Conservation (phyloP, 2,888 invertebrate genomes). For the Tinea pellionella region DNA sequence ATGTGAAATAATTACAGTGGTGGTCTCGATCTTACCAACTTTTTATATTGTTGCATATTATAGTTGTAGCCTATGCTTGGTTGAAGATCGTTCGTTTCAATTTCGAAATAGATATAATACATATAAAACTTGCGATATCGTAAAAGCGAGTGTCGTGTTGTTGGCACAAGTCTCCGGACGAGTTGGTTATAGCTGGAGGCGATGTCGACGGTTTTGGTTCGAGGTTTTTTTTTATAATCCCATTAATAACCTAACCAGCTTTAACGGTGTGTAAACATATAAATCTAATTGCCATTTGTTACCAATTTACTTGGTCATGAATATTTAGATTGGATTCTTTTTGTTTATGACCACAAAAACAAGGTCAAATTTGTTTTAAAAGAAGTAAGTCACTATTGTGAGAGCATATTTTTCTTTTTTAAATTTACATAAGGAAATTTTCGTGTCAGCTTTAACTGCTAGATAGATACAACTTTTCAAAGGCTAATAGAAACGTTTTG, state of each 20-base stretch:
- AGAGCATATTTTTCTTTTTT: constrained; percentile 21
- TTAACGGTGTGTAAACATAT: constrained; percentile 45
- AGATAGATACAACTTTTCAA: constrained; percentile 1
- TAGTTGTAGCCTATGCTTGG: background rate
- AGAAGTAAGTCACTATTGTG: background rate
- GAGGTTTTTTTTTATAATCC: constrained; percentile 28
- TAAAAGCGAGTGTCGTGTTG: background rate
- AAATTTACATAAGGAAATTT: constrained; percentile 2
- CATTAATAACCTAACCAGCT: constrained; percentile 20
- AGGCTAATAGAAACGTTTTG: constrained; percentile 14
- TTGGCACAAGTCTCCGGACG: background rate
- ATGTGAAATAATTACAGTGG: constrained; percentile 59
- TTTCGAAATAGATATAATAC: background rate
- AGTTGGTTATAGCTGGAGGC: constrained; percentile 3
- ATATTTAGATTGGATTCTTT: constrained; percentile 25
- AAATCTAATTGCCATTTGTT: constrained; percentile 45
- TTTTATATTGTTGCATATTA: background rate
- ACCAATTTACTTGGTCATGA: constrained; percentile 37
- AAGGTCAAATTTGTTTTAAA: background rate
- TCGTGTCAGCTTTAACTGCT: constrained; percentile 4
- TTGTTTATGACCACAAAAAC: constrained; percentile 4
- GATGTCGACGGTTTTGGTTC: constrained; percentile 22
- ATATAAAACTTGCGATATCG: background rate
- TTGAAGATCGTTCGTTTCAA: background rate
- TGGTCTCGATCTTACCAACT: constrained; percentile 34